Percentiles rank a stretch among this genome's conserved stretches.
Evolutionary conservation across 2,888 invertebrate genomes (phyloP).

Genomic region (Cheilosia vernalis): DNA sequence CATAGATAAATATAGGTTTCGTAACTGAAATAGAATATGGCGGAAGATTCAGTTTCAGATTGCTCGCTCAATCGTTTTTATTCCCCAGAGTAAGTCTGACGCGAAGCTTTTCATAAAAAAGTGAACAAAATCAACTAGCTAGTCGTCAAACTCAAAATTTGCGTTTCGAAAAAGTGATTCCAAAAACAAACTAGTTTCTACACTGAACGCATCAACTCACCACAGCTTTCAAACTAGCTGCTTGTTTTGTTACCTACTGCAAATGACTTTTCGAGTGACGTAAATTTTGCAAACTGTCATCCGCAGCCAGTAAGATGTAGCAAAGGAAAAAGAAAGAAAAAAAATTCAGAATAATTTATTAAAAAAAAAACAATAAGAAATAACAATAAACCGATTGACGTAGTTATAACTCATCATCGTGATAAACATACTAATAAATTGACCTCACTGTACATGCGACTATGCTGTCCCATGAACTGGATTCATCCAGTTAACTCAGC

Average conservation of each 20-base stretch:
- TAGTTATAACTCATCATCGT: slow-evolving; percentile 25
- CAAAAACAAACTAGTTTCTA: no score
- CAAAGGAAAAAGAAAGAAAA: slow-evolving; percentile 22
- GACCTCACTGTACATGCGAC: slow-evolving; percentile 15
- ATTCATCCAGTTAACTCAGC: slow-evolving; percentile 47
- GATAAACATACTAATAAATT: slow-evolving; percentile 25
- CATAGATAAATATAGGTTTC: no score
- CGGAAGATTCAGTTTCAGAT: no score
- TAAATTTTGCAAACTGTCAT: slow-evolving; percentile 57
- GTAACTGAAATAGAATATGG: no score
- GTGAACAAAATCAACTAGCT: no score
- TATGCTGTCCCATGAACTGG: slow-evolving; percentile 22
- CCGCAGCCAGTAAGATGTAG: slow-evolving; percentile 13
- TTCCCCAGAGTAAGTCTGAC: no score
- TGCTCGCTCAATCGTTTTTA: no score
- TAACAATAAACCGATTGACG: slow-evolving; percentile 45
- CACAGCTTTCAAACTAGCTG: slow-evolving; percentile 32
- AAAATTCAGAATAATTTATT: slow-evolving; percentile 42
- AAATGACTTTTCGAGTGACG: slow-evolving; percentile 65
- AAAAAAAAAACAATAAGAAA: slow-evolving; percentile 30
- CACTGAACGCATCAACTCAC: neutral
- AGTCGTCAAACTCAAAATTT: no score
- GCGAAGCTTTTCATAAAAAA: no score
- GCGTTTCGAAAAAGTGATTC: no score
- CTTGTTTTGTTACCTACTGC: slow-evolving; percentile 6